These are phyloP conservation scores for Drosophila melanogaster DNA, from an alignment of 1,140 invertebrate species.

Conservation along the genomic window Release_6_plus_ISO1_MT NC_004354.4:3672001-3672500, in stretches of 20 bases:
- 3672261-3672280: constrained; percentile 11
- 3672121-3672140: constrained; percentile 17
- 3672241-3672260: constrained; percentile 40
- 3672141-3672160: constrained; percentile 6
- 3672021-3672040: not conserved
- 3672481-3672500: constrained; percentile 26
- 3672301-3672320: constrained; percentile 25
- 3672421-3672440: constrained; percentile 39
- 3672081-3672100: no score
- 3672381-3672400: not conserved
- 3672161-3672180: constrained; percentile 11
- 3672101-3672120: constrained; percentile 30
- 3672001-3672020: no score
- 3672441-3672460: constrained; percentile 49
- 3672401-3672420: constrained; percentile 22
- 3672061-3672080: constrained; percentile 6
- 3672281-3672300: constrained; percentile 10
- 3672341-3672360: constrained; percentile 2
- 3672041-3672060: not conserved
- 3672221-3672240: constrained; percentile 27
- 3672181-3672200: not conserved
- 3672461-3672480: constrained; percentile 80
- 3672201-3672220: constrained; percentile 22
- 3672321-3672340: constrained; percentile 44
- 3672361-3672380: constrained; percentile 6